Conservation (phyloP, 2,797 vertebrate species). For the Labeo calbasu region DNA sequence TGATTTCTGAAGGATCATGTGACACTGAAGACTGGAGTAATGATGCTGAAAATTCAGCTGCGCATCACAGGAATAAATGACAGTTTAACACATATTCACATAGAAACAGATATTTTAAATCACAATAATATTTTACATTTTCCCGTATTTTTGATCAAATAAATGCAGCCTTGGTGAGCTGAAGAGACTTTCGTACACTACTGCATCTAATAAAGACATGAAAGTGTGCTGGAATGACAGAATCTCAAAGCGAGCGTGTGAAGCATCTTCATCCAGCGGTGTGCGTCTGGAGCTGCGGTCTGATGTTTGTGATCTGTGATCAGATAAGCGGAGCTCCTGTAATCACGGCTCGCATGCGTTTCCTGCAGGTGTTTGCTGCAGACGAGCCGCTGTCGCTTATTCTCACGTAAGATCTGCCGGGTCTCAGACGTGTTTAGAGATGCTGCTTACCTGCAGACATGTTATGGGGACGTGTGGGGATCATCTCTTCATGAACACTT, state of each 20-base stretch:
- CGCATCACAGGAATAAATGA: not conserved
- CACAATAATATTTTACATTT: not conserved
- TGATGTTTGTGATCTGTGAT: slow-evolving; percentile 17
- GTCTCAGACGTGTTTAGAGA: not conserved
- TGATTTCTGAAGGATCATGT: not conserved
- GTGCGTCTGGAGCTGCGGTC: not conserved
- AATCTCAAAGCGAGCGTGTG: no score
- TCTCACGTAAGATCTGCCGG: not conserved
- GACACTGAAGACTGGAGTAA: not conserved
- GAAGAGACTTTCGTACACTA: not conserved
- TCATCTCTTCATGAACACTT: no score
- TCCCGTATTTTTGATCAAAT: not conserved
- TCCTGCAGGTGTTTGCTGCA: slow-evolving; percentile 34
- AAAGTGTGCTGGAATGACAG: not conserved
- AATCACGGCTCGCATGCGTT: slow-evolving; percentile 4
- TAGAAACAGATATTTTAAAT: not conserved
- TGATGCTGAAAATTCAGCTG: not conserved
- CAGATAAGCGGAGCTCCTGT: not conserved
- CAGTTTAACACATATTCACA: not conserved
- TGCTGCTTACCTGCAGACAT: not conserved
- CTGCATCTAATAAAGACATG: no score
- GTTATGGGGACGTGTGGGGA: no score
- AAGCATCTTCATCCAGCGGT: not conserved
- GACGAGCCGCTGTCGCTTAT: not conserved
- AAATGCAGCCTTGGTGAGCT: not conserved